These are phyloP conservation scores for Blennius ocellaris DNA, from an alignment of 2,113 vertebrate species.

Conservation along the genomic window DNA sequence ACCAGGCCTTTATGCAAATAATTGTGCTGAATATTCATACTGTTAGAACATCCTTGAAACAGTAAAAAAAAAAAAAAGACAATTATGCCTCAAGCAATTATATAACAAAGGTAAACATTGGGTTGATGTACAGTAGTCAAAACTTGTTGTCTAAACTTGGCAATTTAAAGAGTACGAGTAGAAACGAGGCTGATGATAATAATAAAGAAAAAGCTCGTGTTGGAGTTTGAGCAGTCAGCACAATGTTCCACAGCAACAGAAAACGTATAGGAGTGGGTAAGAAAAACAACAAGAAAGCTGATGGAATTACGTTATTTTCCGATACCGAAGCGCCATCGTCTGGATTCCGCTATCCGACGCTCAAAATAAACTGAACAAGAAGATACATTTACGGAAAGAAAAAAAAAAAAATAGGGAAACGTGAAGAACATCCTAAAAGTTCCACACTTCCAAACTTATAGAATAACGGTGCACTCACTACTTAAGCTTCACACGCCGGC, in stretches of 20 bases:
- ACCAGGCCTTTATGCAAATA: conserved; percentile 49
- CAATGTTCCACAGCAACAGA: neutral
- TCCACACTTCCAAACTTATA: neutral
- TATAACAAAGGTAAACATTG: conserved; percentile 39
- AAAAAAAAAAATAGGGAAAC: neutral
- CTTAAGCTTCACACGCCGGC: neutral
- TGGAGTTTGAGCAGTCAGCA: neutral
- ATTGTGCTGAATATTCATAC: conserved; percentile 62
- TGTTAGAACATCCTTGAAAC: neutral
- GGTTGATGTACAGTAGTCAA: too few species aligned
- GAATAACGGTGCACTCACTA: neutral
- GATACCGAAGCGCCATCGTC: neutral
- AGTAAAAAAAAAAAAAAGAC: conserved; percentile 11
- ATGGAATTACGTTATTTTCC: neutral
- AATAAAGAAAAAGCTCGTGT: neutral
- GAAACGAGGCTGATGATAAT: neutral
- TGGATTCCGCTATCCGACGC: neutral
- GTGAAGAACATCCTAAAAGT: neutral
- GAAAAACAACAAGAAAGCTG: neutral
- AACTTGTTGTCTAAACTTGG: conserved; percentile 4
- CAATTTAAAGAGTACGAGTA: conserved; percentile 11
- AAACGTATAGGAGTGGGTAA: neutral
- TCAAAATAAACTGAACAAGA: neutral
- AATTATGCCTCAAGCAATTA: conserved; percentile 26
- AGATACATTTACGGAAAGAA: neutral